Conservation (phyloP, 2,888 invertebrate genomes). For the Ochropleura plecta region DNA sequence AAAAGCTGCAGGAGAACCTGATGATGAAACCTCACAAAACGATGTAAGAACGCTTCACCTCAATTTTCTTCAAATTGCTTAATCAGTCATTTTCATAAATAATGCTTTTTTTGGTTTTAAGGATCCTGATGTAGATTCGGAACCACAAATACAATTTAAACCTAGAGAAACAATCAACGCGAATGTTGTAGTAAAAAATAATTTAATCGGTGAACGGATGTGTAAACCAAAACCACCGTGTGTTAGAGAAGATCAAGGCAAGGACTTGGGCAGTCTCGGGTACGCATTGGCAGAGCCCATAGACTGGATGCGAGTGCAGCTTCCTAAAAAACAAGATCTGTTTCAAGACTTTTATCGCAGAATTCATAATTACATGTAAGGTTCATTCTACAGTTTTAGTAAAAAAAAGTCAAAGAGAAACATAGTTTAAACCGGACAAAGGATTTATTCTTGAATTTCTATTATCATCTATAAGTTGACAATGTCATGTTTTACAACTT, state of each 20-base stretch:
- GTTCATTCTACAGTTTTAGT: background rate
- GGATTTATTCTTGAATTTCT: background rate
- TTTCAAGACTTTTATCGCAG: slow-evolving; percentile 92
- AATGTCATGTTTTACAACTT: slow-evolving; percentile 6
- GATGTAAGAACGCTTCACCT: slow-evolving; percentile 68
- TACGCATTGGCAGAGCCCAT: slow-evolving; percentile 90
- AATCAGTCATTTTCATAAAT: background rate
- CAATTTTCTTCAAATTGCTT: background rate
- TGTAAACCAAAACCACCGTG: slow-evolving; percentile 67
- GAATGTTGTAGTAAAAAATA: slow-evolving; percentile 59
- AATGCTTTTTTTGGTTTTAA: slow-evolving; percentile 44
- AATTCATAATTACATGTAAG: slow-evolving; percentile 92
- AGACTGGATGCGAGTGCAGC: slow-evolving; percentile 91
- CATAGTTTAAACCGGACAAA: background rate
- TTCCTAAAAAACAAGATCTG: slow-evolving; percentile 93
- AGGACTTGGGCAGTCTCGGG: slow-evolving; percentile 90
- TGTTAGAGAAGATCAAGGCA: slow-evolving; percentile 79
- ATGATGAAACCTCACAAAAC: slow-evolving; percentile 71
- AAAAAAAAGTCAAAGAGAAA: background rate
- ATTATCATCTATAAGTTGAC: slow-evolving; percentile 1
- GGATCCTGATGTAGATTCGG: slow-evolving; percentile 72
- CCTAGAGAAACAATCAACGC: slow-evolving; percentile 66
- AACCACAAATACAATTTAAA: slow-evolving; percentile 74
- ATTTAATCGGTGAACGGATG: slow-evolving; percentile 48
- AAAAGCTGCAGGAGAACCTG: slow-evolving; percentile 76